These are phyloP conservation scores for Ceratina japonica DNA, from an alignment of 1,140 invertebrate genomes.

Conservation along the genomic window DNA sequence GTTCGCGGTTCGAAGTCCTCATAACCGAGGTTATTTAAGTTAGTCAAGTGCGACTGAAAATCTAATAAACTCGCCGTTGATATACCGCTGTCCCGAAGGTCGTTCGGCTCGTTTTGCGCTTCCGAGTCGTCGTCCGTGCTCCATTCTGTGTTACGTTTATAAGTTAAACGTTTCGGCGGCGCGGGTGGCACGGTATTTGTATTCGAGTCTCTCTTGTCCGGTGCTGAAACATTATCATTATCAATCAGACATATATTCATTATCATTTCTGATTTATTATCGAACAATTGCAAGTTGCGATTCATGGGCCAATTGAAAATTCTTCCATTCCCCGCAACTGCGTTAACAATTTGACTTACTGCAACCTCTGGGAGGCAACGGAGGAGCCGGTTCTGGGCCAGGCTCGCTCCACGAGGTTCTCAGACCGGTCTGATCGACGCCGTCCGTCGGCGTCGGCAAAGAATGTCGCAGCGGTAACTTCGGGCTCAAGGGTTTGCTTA, in stretches of 20 bases:
- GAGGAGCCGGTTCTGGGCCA: conserved; percentile 81
- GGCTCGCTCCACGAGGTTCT: conserved; percentile 83
- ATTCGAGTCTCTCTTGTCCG: conserved; percentile 80
- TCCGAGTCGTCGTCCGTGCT: conserved; percentile 72
- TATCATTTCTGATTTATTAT: too few relatives aligned
- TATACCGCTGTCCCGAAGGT: conserved; percentile 81
- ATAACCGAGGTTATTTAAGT: conserved; percentile 81
- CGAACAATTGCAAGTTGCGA: too few relatives aligned
- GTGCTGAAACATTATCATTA: conserved; percentile 72
- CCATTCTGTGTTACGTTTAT: conserved; percentile 79
- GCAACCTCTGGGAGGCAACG: conserved; percentile 82
- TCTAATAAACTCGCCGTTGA: conserved; percentile 79
- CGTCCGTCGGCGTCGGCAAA: conserved; percentile 76
- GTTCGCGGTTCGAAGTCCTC: conserved; percentile 81
- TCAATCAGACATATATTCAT: not conserved
- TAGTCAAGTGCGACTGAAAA: conserved; percentile 79
- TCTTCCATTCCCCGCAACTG: not conserved
- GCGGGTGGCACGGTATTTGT: conserved; percentile 78
- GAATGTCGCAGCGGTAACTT: conserved; percentile 80
- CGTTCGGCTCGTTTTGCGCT: conserved; percentile 73
- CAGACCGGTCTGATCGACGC: conserved; percentile 74
- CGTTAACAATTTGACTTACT: conserved; percentile 73
- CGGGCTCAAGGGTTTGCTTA: conserved; percentile 82
- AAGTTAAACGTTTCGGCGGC: conserved; percentile 81
- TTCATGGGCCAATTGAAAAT: not conserved